Evolutionary conservation across 2,113 vertebrate genomes (phyloP), one percentile per base, ranked within the genome.

Genomic region (Carassius carassius): DNA sequence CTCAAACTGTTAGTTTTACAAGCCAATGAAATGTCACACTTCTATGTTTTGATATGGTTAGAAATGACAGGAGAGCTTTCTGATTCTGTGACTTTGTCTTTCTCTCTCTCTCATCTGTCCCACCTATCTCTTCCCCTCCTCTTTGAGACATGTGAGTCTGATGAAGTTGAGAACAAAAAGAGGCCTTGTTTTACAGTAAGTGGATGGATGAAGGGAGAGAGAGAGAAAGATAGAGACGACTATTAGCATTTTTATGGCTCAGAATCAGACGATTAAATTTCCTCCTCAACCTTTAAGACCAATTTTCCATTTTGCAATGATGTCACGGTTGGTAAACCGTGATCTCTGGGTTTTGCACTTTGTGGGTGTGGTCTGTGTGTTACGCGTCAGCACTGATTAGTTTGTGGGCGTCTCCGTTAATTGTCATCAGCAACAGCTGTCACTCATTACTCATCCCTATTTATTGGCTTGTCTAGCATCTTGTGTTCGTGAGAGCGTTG

Each of bases 91-190:
- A 73, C 69, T 84, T 5, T 72, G 32, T 58, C 54, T 83, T 29
- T 9, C 58, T 85, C 79, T 82, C 89, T 91, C 88, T 49, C 86
- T 88, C 87, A 72, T 92, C 86, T 86, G 87, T 82, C 87, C 89
- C 84, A 87, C 89, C 91, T 90, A 58, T 83, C 32, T 63, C 12
- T 84, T 63, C 63, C 79, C 77, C 81, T 82, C 62, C 78, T 78
- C 77, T 83, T 70, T 73, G 54, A 86, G 86, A 72, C 94, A 94
- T 94, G 94, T 94, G 94, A 95, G 94, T 93, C 92, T 91, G 94
- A 82, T 94, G 93, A 94, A 93, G 90, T 85, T 41, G 25, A 41
- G 37, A 84, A 95, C 94, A 94, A 94, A 94, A 89, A 93, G 91
- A 74, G 82, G 83, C 92, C 90, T 94, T 95, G 94, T 95, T 88